These are phyloP conservation scores for Macrobrachium nipponense DNA, from an alignment of 1,140 invertebrate genomes.

Conservation along the genomic window DNA sequence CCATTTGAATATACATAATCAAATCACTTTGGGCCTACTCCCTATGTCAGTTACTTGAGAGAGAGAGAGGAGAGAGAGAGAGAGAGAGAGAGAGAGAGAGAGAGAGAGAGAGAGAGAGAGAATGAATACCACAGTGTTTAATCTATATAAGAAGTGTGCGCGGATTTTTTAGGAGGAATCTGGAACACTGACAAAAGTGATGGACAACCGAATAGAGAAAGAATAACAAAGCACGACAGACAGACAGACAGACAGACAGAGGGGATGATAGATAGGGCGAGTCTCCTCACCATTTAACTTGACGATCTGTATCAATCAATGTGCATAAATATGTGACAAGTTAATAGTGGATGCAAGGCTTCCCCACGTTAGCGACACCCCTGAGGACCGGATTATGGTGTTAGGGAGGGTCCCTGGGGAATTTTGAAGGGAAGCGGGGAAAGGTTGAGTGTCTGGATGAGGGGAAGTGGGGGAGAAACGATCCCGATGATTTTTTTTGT, in stretches of 20 bases:
- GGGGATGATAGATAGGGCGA: neutral
- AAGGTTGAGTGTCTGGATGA: no score
- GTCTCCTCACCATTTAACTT: constrained; percentile 27
- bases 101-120: constrained; percentile 24
- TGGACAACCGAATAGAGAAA: neutral
- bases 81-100: constrained; percentile 24
- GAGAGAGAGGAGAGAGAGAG: no score
- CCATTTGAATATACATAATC: no score
- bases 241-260: neutral
- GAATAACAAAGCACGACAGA: neutral
- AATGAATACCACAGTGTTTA: neutral
- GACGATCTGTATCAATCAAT: constrained; percentile 58
- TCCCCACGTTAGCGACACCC: constrained; percentile 38
- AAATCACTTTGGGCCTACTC: no score
- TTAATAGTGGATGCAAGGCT: constrained; percentile 51
- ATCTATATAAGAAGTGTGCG: neutral
- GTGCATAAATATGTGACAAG: constrained; percentile 57
- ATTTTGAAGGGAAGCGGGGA: neutral
- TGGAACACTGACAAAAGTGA: neutral
- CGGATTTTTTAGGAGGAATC: neutral
- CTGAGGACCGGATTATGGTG: constrained; percentile 16
- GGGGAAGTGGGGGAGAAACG: no score
- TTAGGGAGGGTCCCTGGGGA: constrained; percentile 35
- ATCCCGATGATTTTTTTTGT: no score
- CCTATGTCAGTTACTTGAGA: neutral